phyloP scores from a whole-genome alignment of 2,888 invertebrate species.

The Drosophila subsilvestris region DNA sequence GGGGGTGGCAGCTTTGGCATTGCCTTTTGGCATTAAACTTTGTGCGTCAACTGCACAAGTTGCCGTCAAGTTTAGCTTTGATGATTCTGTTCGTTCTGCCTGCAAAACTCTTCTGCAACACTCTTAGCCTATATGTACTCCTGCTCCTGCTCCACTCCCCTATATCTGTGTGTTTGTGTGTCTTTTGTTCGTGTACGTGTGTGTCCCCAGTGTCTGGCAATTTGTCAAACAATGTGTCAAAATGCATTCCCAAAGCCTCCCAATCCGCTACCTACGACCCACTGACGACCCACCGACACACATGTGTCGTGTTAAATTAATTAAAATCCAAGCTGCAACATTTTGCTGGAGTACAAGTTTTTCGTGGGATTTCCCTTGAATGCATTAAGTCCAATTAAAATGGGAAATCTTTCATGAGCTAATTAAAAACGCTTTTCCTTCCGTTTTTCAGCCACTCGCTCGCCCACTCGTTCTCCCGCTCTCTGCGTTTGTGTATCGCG shows the following conservation, averaged over 20 bases:
- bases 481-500: neutral
- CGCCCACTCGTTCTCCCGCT: neutral
- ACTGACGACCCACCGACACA: neutral
- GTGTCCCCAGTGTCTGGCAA: constrained; percentile 65
- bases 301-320: constrained; percentile 58
- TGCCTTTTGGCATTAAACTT: constrained; percentile 69
- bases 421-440: constrained; percentile 43
- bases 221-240: constrained; percentile 80
- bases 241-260: constrained; percentile 56
- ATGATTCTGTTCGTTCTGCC: constrained; percentile 65
- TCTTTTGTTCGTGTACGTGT: constrained; percentile 30
- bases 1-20: constrained; percentile 53
- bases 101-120: constrained; percentile 17
- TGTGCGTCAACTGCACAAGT: constrained; percentile 48
- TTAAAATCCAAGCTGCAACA: constrained; percentile 65
- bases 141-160: neutral
- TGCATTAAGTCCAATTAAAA: constrained; percentile 71
- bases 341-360: constrained; percentile 46
- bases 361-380: constrained; percentile 50
- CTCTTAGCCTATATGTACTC: constrained; percentile 1
- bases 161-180: neutral
- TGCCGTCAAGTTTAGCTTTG: constrained; percentile 67
- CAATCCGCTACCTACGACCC: neutral
- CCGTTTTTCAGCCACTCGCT: constrained; percentile 13
- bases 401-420: constrained; percentile 60